phyloP scores from a whole-genome alignment of 2,888 invertebrate species.

The Odontothrips loti region DNA sequence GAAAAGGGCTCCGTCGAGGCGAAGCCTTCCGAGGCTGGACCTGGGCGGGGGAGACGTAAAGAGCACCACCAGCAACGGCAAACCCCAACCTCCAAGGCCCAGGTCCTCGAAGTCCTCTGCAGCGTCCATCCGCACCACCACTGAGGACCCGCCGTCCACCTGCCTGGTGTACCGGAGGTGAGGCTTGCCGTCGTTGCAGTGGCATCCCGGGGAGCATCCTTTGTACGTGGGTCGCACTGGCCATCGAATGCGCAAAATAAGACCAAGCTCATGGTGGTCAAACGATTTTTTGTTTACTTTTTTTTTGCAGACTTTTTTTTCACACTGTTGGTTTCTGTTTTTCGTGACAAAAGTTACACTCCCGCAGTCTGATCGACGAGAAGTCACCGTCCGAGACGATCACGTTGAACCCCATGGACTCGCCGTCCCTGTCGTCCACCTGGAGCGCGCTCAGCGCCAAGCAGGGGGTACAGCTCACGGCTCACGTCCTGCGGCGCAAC shows the following conservation, averaged over 20 bases:
- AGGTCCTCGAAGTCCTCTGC: not conserved
- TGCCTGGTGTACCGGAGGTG: conserved; percentile 8
- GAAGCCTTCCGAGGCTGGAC: not conserved
- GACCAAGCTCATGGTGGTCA: too few relatives aligned
- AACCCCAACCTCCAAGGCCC: not conserved
- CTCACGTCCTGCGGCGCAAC: not conserved
- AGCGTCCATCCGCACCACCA: not conserved
- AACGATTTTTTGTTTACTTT: too few relatives aligned
- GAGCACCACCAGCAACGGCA: not conserved
- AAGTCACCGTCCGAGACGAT: conserved; percentile 10
- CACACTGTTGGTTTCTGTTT: too few relatives aligned
- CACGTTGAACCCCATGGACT: not conserved
- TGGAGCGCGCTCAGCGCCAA: not conserved
- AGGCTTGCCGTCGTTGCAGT: not conserved
- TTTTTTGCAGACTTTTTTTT: too few relatives aligned
- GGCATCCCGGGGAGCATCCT: too few relatives aligned
- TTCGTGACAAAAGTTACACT: too few relatives aligned
- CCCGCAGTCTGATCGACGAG: not conserved
- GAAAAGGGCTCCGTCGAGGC: not conserved
- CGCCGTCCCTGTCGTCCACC: not conserved
- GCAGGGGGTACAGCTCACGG: not conserved
- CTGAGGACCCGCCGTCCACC: not conserved
- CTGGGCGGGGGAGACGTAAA: not conserved
- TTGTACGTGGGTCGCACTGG: too few relatives aligned
- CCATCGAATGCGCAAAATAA: too few relatives aligned